Percentiles rank a stretch among this genome's conserved stretches.
phyloP scores from a whole-genome alignment of 2,113 vertebrate species.

The Pteronura brasiliensis region DNA sequence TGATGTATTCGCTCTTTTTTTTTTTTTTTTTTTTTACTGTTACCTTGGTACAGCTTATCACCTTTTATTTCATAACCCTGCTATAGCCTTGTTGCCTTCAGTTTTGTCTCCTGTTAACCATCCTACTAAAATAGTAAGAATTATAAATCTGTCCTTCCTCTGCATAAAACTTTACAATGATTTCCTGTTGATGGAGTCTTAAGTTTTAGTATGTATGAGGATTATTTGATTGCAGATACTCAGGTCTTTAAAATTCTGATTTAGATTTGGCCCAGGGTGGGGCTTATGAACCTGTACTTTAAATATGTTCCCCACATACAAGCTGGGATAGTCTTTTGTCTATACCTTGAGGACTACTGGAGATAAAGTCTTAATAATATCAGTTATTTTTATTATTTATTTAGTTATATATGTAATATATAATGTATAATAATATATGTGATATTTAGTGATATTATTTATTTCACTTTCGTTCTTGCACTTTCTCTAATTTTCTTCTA shows the following conservation, averaged over 20 bases:
- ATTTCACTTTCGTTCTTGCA: neutral
- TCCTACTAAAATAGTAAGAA: neutral
- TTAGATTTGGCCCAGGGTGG: neutral
- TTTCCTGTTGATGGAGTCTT: neutral
- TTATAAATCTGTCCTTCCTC: neutral
- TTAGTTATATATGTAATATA: neutral
- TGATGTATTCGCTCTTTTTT: too few species aligned
- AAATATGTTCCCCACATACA: neutral
- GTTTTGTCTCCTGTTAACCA: neutral
- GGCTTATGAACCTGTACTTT: neutral
- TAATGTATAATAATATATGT: neutral
- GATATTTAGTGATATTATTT: neutral
- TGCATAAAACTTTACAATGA: neutral
- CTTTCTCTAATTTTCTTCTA: neutral
- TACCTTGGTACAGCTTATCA: neutral
- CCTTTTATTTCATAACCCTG: neutral
- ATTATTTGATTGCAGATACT: neutral
- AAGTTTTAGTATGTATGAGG: neutral
- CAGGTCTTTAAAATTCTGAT: neutral
- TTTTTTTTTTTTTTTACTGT: neutral
- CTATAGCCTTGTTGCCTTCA: neutral
- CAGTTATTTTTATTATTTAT: neutral
- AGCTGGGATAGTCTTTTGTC: neutral
- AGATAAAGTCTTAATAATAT: neutral
- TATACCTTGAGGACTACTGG: neutral